Evolutionary conservation across 2,113 vertebrate species (phyloP).

Genomic region (Glaucomys volans): DNA sequence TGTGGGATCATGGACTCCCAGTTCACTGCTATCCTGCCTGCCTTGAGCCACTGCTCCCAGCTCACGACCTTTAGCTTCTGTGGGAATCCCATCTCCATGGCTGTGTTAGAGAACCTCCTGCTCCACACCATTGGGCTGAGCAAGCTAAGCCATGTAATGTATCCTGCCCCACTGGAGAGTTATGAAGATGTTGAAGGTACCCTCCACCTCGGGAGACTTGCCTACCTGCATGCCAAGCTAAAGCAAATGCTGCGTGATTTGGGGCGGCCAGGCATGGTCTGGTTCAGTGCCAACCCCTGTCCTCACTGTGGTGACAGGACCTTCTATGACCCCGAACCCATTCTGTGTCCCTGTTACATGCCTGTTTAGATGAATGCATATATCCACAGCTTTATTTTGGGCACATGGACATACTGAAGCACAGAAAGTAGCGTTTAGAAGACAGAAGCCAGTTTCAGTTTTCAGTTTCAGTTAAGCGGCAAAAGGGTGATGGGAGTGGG

Average conservation of each 20-base stretch:
- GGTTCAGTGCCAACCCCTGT: conserved; percentile 61
- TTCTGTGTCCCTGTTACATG: conserved; percentile 21
- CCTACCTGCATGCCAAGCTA: not conserved
- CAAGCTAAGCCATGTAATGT: conserved; percentile 35
- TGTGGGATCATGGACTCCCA: conserved; percentile 30
- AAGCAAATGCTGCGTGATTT: not conserved
- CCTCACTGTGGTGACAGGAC: conserved; percentile 30
- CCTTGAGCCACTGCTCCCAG: conserved; percentile 35
- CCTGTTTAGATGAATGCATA: not conserved
- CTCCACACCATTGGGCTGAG: not conserved
- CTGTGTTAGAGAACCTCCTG: not conserved
- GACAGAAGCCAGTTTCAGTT: not conserved
- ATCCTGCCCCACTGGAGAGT: conserved; percentile 5
- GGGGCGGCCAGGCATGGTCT: not conserved
- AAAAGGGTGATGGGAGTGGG: not conserved
- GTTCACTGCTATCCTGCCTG: conserved; percentile 21
- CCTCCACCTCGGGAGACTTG: conserved; percentile 30
- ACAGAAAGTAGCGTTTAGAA: not conserved
- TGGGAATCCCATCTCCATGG: conserved; percentile 24
- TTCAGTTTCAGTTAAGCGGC: not conserved
- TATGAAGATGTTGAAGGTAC: not conserved
- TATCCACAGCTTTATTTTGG: not conserved
- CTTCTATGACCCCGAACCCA: conserved; percentile 38
- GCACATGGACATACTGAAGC: not conserved
- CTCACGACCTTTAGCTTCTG: conserved; percentile 46